A percentile compares a stretch with the other conserved stretches of the same genome.
Evolutionary conservation across 1,140 invertebrate species (phyloP).

Genomic region (Delia radicum): DNA sequence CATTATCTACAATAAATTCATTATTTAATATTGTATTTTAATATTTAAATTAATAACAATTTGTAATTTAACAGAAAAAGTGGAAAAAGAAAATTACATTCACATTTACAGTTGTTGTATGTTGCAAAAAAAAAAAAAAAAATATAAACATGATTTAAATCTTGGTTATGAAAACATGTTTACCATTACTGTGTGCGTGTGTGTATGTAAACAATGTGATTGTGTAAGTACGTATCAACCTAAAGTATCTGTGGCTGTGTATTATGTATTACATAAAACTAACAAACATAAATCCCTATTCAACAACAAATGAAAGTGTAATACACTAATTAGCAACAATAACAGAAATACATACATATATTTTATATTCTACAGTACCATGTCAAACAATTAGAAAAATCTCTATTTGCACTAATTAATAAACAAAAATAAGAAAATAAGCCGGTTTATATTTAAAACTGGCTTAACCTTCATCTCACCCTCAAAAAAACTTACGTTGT

Average conservation of each 20-base stretch:
- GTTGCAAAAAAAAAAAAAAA: neutral
- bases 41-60: neutral
- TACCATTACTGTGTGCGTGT: too few species aligned
- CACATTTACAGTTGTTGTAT: neutral
- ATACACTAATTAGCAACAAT: conserved; percentile 22
- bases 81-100: neutral
- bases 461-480: too few species aligned
- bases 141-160: neutral
- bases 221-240: too few species aligned
- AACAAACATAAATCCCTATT: conserved; percentile 9
- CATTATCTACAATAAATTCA: neutral
- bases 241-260: too few species aligned
- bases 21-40: neutral
- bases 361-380: too few species aligned
- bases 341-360: neutral
- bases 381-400: too few species aligned
- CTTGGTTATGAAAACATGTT: neutral
- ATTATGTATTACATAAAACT: neutral
- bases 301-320: conserved; percentile 18
- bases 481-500: too few species aligned
- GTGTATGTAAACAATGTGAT: neutral
- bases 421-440: too few species aligned
- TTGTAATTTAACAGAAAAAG: neutral
- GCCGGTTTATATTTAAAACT: too few species aligned
- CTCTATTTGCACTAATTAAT: too few species aligned